Evolutionary conservation across 2,113 vertebrate species (phyloP).

Genomic region (Gyps fulvus): DNA sequence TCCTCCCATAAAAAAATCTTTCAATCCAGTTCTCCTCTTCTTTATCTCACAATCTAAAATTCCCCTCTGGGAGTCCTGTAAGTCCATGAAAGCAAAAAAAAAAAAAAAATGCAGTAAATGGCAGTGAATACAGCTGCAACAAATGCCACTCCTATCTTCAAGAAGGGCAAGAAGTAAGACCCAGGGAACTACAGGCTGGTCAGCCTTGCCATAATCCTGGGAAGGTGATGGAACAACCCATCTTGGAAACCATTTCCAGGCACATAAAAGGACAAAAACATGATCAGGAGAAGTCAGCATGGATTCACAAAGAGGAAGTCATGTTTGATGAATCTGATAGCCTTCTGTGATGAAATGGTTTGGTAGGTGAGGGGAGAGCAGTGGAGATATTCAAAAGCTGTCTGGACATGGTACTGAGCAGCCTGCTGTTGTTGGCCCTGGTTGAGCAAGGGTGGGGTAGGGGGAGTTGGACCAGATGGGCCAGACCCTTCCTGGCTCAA

Average conservation of each 20-base stretch:
- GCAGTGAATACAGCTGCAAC: neutral
- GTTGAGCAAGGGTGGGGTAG: neutral
- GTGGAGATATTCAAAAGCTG: neutral
- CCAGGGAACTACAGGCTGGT: neutral
- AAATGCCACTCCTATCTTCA: neutral
- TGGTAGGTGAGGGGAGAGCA: neutral
- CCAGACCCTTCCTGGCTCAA: neutral
- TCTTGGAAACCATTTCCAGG: neutral
- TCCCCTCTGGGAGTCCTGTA: neutral
- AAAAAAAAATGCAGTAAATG: neutral
- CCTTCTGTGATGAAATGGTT: neutral
- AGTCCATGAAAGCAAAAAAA: neutral
- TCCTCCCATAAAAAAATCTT: neutral
- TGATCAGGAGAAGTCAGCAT: neutral
- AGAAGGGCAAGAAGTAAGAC: neutral
- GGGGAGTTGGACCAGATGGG: neutral
- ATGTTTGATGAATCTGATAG: neutral
- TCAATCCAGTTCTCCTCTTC: neutral
- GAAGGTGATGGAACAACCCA: neutral
- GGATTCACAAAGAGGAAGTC: neutral
- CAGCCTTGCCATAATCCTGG: neutral
- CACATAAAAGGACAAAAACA: neutral
- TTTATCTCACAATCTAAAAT: neutral
- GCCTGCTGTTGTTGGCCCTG: neutral
- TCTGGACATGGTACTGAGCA: neutral